These are phyloP conservation scores for Botia kubotai DNA, from an alignment of 2,797 vertebrate species.

Conservation along the genomic window DNA sequence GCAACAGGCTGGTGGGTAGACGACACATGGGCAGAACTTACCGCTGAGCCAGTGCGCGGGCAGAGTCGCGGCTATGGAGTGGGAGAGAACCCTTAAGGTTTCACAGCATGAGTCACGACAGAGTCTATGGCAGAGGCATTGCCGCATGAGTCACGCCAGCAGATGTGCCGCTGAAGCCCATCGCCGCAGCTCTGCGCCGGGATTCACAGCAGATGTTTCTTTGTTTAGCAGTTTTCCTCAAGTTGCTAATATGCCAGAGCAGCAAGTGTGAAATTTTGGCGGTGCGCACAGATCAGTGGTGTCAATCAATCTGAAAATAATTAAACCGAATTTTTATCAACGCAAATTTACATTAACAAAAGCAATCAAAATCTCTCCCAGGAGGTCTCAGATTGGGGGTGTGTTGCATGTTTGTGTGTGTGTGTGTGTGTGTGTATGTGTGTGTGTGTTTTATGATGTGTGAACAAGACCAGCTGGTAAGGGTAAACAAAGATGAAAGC, in stretches of 20 bases:
- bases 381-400: slow-evolving; percentile 1
- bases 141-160: slow-evolving; percentile 35
- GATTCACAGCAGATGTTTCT: slow-evolving; percentile 46
- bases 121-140: slow-evolving; percentile 30
- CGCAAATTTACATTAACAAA: not conserved
- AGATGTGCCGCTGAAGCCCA: slow-evolving; percentile 29
- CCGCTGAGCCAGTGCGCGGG: not conserved
- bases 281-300: not conserved
- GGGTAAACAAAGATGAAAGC: slow-evolving; percentile 48
- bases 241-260: slow-evolving; percentile 22
- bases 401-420: not conserved
- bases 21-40: slow-evolving; percentile 38
- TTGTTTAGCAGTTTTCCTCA: slow-evolving; percentile 49
- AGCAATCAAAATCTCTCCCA: not conserved
- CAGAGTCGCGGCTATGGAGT: not conserved
- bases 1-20: slow-evolving; percentile 33
- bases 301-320: slow-evolving; percentile 36
- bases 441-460: slow-evolving; percentile 52
- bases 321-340: not conserved
- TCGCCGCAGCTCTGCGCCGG: slow-evolving; percentile 6
- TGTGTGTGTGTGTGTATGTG: slow-evolving; percentile 22
- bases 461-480: slow-evolving; percentile 48
- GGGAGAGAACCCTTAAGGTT: slow-evolving; percentile 27
- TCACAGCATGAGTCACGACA: slow-evolving; percentile 28
- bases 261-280: slow-evolving; percentile 23